A percentile compares a stretch with the other conserved stretches of the same genome.
phyloP scores from a whole-genome alignment of 2,888 invertebrate genomes.

The Cinara cedri region DNA sequence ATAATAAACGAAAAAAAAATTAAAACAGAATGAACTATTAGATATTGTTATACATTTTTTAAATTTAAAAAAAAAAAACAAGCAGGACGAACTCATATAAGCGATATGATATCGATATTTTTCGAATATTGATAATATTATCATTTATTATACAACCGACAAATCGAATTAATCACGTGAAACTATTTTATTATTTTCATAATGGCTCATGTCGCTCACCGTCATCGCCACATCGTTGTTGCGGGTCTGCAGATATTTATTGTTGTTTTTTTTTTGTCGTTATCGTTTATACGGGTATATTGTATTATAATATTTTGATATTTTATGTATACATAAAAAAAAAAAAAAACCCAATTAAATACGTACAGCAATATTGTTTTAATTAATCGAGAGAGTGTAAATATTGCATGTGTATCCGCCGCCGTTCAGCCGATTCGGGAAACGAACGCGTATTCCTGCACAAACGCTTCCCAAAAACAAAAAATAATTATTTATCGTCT shows the following conservation, averaged over 20 bases:
- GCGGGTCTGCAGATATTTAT: not conserved
- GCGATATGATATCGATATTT: too few species aligned
- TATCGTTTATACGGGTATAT: not conserved
- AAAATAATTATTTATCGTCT: constrained; percentile 22
- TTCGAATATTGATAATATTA: too few species aligned
- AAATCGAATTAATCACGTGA: too few species aligned
- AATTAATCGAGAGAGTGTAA: not conserved
- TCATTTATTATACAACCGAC: too few species aligned
- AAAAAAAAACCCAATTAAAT: not conserved
- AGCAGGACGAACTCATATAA: too few species aligned
- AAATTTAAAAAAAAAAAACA: too few species aligned
- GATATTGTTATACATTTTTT: too few species aligned
- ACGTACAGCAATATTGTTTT: not conserved
- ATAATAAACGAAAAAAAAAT: too few species aligned
- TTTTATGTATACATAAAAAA: not conserved
- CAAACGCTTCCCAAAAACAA: not conserved
- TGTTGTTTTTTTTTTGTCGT: not conserved
- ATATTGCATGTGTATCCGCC: not conserved
- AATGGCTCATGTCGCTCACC: not conserved
- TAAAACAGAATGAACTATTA: too few species aligned
- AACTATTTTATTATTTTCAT: too few species aligned
- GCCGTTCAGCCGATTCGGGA: not conserved
- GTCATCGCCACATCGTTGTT: too few species aligned
- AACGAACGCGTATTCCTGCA: not conserved
- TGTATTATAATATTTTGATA: not conserved